Percentiles rank a stretch among this genome's conserved stretches.
Evolutionary conservation across 1,140 invertebrate genomes (phyloP).

Genomic region (Papilio xuthus): DNA sequence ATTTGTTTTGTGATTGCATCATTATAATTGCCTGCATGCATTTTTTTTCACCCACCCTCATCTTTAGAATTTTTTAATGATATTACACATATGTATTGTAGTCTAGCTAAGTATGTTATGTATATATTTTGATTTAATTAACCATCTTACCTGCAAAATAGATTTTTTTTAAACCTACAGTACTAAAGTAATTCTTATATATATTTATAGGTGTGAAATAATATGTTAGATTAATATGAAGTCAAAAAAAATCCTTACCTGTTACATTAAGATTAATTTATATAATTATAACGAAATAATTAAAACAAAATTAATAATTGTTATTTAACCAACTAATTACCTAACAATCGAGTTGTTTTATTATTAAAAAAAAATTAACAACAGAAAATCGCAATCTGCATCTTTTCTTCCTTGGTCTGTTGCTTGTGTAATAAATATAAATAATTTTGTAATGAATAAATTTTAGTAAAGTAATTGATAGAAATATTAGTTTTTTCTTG

Average conservation of each 20-base stretch:
- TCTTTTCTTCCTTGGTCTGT: constrained; percentile 73
- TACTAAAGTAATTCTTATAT: background rate
- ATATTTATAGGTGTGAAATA: background rate
- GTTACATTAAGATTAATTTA: background rate
- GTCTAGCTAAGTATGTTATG: no score
- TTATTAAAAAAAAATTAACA: constrained; percentile 42
- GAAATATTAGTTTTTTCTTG: no score
- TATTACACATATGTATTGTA: background rate
- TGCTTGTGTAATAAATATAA: constrained; percentile 55
- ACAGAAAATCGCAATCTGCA: constrained; percentile 71
- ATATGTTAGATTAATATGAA: background rate
- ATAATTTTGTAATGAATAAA: background rate
- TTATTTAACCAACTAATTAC: background rate
- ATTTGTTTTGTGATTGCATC: constrained; percentile 9
- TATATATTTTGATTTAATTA: background rate
- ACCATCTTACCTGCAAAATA: background rate
- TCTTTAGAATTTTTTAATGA: background rate
- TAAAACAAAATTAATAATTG: background rate
- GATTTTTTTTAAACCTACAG: background rate
- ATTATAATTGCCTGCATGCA: constrained; percentile 11
- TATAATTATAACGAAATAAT: background rate
- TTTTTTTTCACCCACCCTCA: constrained; percentile 33
- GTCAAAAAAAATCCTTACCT: background rate
- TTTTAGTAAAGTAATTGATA: no score
- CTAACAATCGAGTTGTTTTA: constrained; percentile 19